Evolutionary conservation across 1,140 invertebrate species (phyloP).

Genomic region (Drosophila tropicalis): DNA sequence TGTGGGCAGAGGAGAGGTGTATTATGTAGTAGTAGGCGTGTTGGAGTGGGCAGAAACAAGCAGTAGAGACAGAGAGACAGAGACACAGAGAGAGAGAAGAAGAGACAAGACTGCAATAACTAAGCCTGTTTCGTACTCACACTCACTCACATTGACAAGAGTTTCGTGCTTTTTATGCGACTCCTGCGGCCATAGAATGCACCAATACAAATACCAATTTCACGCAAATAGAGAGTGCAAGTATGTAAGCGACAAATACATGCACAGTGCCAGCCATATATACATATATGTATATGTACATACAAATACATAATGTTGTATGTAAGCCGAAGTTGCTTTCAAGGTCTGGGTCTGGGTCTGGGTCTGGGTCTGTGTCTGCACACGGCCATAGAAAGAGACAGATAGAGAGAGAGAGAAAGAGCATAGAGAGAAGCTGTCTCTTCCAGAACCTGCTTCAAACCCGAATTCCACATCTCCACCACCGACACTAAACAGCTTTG

Average conservation of each 20-base stretch:
- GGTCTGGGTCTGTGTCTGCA: conserved; percentile 9
- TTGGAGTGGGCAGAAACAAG: conserved; percentile 4
- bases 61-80: not conserved
- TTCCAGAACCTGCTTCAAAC: conserved; percentile 10
- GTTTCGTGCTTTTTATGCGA: conserved; percentile 16
- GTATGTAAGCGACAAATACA: conserved; percentile 37
- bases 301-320: conserved; percentile 7
- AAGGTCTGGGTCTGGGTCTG: conserved; percentile 74
- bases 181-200: conserved; percentile 44
- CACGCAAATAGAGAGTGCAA: conserved; percentile 57
- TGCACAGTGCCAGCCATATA: not conserved
- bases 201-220: conserved; percentile 41
- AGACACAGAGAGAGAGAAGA: not conserved
- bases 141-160: conserved; percentile 42
- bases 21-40: conserved; percentile 22
- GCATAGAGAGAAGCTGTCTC: conserved; percentile 3
- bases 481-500: not conserved
- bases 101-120: not conserved
- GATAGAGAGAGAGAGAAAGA: not conserved
- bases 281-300: not conserved
- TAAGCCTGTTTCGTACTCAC: conserved; percentile 45
- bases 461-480: not conserved
- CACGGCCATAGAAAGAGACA: conserved; percentile 3
- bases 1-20: conserved; percentile 55
- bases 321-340: conserved; percentile 62